A percentile compares a stretch with the other conserved stretches of the same genome.
phyloP scores from a whole-genome alignment of 2,113 vertebrate genomes.

The Gymnobelideus leadbeateri region DNA sequence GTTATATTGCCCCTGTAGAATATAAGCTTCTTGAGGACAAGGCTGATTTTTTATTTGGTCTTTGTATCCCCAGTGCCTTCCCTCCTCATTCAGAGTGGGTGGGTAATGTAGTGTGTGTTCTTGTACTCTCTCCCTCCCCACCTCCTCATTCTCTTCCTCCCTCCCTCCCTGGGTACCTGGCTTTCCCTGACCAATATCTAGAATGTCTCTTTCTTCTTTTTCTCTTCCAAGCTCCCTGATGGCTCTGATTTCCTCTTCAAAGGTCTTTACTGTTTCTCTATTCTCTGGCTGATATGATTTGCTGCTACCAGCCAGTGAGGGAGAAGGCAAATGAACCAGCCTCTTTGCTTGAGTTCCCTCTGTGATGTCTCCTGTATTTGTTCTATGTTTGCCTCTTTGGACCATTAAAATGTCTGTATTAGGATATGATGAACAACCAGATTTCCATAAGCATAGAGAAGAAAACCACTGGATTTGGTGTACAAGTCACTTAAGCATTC shows the following conservation, averaged over 20 bases:
- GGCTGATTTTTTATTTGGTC: background rate
- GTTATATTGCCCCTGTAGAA: background rate
- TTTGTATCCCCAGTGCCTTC: background rate
- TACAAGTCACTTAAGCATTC: background rate
- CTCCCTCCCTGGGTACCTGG: background rate
- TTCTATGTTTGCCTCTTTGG: background rate
- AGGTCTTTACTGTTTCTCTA: background rate
- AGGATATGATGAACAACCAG: background rate
- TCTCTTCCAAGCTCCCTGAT: background rate
- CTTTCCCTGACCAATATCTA: background rate
- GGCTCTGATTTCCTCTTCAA: background rate
- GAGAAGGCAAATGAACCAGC: background rate
- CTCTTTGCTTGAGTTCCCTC: background rate
- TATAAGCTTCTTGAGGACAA: background rate
- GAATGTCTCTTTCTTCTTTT: background rate
- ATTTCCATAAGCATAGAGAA: background rate
- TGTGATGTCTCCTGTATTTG: background rate
- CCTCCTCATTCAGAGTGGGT: background rate
- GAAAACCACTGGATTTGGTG: background rate
- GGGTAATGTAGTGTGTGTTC: background rate
- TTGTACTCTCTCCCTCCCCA: background rate
- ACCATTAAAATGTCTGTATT: background rate
- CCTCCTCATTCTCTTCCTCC: background rate
- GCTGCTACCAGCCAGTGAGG: background rate
- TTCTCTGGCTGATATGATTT: background rate